Evolutionary conservation across 2,888 invertebrate genomes (phyloP), one percentile per base, ranked within the genome.

Genomic region (Hedya salicella): DNA sequence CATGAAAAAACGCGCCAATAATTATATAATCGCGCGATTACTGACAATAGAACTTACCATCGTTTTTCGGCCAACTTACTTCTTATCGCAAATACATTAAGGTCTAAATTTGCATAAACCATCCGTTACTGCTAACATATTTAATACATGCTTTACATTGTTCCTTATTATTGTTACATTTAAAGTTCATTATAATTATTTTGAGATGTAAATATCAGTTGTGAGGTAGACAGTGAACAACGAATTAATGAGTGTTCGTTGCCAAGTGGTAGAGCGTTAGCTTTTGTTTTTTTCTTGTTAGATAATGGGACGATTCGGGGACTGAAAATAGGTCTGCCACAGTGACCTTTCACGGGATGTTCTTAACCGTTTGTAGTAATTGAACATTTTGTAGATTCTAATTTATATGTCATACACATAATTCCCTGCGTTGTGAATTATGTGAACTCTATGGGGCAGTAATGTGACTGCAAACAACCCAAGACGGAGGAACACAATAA

Each of bases 241-340:
- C 5, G 19, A 16, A n/a, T n/a, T n/a, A n/a, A n/a, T n/a, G n/a
- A n/a, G n/a, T n/a, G n/a, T 25, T 40, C 14, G n/a, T 46, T 59
- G 57, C 57, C 57, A 59, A 59, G 46, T 59, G 8, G 57, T 44
- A 8, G 32, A 17, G 32, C 42, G 42, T 36, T 56, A 16, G 30
- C 14, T 53, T 63, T 32, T 39, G 59, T 59, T 56, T 63, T 62
- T 25, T 56, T 57, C 14, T 17, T 16, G 48, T 63, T 40, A 56
- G 40, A 17, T 57, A 63, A 40, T 25, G 39, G n/a, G 60, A 40
- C 46, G 46, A 32, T 17, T 64, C 56, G 42, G 42, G 42, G 14
- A 11, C 16, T 42, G 32, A 30, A 52, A 61, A 61, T 32, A 61
- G 42, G 32, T 42, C 50, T 46, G 4, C 19, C 6, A 21, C 32